phyloP scores from a whole-genome alignment of 2,888 invertebrate genomes.

The Chrysopilus asiliformis region DNA sequence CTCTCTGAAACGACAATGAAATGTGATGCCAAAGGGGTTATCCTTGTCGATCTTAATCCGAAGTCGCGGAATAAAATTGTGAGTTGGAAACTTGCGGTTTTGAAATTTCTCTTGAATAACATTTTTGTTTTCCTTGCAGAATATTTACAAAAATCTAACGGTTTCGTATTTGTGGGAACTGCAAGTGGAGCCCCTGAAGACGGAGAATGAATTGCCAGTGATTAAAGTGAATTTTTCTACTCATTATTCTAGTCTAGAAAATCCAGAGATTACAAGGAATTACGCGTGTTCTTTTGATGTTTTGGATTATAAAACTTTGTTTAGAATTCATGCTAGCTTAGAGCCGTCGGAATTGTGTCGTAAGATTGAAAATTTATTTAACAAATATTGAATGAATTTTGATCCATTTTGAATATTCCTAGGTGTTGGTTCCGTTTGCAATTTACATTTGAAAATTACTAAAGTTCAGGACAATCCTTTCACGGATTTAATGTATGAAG shows the following conservation, averaged over 20 bases:
- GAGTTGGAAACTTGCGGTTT: constrained; percentile 17
- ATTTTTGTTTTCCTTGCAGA: constrained; percentile 33
- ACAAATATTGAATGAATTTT: too few species aligned
- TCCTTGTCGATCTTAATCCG: constrained; percentile 53
- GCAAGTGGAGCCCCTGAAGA: constrained; percentile 47
- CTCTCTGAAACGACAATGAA: constrained; percentile 40
- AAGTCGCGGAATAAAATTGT: constrained; percentile 45
- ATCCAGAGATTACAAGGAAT: constrained; percentile 29
- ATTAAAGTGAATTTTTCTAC: constrained; percentile 52
- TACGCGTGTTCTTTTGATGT: constrained; percentile 65
- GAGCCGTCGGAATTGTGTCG: constrained; percentile 80
- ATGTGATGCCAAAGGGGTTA: constrained; percentile 46
- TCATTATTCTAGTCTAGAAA: constrained; percentile 39
- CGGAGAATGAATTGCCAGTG: constrained; percentile 41
- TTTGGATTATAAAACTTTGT: constrained; percentile 73
- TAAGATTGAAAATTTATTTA: too few species aligned
- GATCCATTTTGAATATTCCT: too few species aligned
- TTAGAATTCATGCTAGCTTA: constrained; percentile 51
- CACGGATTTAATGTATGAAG: constrained; percentile 74
- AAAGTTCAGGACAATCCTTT: constrained; percentile 39
- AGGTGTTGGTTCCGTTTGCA: constrained; percentile 78
- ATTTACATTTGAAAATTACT: constrained; percentile 59
- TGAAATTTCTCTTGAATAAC: constrained; percentile 2
- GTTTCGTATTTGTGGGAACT: constrained; percentile 79
- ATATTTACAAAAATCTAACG: constrained; percentile 57